phyloP scores from a whole-genome alignment of 2,888 invertebrate species.

The Miltochrista miniata region DNA sequence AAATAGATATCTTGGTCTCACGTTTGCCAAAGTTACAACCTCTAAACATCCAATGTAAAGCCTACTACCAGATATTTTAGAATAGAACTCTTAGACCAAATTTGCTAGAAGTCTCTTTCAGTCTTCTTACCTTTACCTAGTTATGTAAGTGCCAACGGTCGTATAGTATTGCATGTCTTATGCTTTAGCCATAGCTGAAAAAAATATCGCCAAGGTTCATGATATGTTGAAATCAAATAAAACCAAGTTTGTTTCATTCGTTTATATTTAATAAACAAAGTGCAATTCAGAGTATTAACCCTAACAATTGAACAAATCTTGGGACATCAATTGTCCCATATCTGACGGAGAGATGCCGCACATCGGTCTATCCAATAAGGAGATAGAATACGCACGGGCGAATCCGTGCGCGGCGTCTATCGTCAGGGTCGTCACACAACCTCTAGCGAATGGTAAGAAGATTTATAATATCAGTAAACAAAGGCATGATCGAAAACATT shows the following conservation, averaged over 20 bases:
- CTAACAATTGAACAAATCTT: constrained; percentile 82
- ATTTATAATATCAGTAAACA: constrained; percentile 63
- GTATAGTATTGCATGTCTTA: too few species aligned
- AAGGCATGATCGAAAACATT: constrained; percentile 62
- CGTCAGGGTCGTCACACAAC: constrained; percentile 65
- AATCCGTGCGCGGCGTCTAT: constrained; percentile 52
- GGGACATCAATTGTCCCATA: constrained; percentile 67
- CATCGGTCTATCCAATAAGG: constrained; percentile 44
- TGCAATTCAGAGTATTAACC: constrained; percentile 84
- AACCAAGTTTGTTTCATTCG: constrained; percentile 71
- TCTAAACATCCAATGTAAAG: too few species aligned
- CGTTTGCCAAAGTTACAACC: too few species aligned
- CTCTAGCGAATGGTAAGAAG: constrained; percentile 61
- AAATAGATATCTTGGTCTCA: too few species aligned
- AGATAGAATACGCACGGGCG: constrained; percentile 35
- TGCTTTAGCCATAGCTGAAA: too few species aligned
- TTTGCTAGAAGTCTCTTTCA: too few species aligned
- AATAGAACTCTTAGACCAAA: too few species aligned
- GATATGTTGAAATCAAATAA: constrained; percentile 34
- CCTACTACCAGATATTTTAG: too few species aligned
- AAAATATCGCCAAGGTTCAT: too few species aligned
- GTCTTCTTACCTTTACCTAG: too few species aligned
- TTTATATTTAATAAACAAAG: constrained; percentile 85
- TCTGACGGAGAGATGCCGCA: constrained; percentile 58
- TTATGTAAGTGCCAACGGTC: too few species aligned